These are phyloP conservation scores for Candoia aspera DNA, from an alignment of 2,113 vertebrate genomes.

Conservation along the genomic window DNA sequence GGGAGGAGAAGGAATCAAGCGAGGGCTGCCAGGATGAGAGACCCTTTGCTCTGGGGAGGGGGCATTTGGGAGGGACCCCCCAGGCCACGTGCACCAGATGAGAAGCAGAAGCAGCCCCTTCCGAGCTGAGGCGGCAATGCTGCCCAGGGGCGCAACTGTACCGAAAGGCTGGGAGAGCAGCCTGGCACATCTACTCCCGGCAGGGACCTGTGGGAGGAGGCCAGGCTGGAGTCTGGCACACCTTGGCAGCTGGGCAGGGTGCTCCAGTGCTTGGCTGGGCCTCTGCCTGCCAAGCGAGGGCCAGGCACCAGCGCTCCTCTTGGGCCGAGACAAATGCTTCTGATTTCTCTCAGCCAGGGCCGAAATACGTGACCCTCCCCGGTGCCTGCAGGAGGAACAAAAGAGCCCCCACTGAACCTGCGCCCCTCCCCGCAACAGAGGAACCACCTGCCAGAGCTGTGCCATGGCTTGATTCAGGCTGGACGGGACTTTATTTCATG, in stretches of 20 bases:
- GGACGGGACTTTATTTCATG: constrained; percentile 69
- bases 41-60: not conserved
- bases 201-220: not conserved
- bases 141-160: not conserved
- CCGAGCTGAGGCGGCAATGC: not conserved
- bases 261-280: not conserved
- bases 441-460: not conserved
- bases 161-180: not conserved
- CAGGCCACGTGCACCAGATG: not conserved
- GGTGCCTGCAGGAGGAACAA: not conserved
- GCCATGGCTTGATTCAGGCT: not conserved
- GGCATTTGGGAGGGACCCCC: not conserved
- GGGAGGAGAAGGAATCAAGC: not conserved
- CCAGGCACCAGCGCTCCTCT: not conserved
- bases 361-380: not conserved
- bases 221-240: not conserved
- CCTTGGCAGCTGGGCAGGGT: not conserved
- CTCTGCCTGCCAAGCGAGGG: too few species aligned
- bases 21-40: not conserved
- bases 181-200: not conserved
- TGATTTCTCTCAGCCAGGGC: not conserved
- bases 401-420: not conserved
- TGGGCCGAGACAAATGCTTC: not conserved
- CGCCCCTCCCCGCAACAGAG: not conserved
- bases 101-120: not conserved